phyloP scores from a whole-genome alignment of 2,888 invertebrate genomes.

The Melieria picta region DNA sequence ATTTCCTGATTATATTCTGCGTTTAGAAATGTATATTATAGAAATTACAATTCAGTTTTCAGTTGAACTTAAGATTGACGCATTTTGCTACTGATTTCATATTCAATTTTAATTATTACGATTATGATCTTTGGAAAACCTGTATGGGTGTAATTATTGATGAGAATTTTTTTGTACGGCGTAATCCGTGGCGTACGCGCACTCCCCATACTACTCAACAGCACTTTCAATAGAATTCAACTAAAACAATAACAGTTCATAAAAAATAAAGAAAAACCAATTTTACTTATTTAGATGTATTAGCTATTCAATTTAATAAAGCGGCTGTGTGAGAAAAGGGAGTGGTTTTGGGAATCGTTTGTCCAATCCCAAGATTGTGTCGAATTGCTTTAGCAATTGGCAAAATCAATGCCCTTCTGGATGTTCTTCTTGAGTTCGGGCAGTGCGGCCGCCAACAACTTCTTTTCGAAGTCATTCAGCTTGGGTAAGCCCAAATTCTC shows the following conservation, averaged over 20 bases:
- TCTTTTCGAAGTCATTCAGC: constrained; percentile 82
- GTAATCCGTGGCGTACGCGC: background rate
- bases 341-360: background rate
- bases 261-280: constrained; percentile 1
- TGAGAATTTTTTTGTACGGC: background rate
- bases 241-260: background rate
- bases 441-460: constrained; percentile 85
- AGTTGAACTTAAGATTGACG: no score
- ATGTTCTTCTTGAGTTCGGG: constrained; percentile 95
- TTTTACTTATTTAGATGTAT: constrained; percentile 2
- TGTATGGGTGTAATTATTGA: background rate
- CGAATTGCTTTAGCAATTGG: constrained; percentile 68
- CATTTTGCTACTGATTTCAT: no score
- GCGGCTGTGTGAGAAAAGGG: background rate
- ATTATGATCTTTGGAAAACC: background rate
- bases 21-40: no score
- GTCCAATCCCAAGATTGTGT: constrained; percentile 2
- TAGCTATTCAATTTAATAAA: background rate
- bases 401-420: constrained; percentile 92
- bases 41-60: no score
- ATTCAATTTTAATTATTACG: no score
- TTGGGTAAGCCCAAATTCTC: constrained; percentile 93
- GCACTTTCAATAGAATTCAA: background rate
- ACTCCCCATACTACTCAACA: background rate
- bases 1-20: no score